phyloP scores from a whole-genome alignment of 2,113 vertebrate genomes.

The Aleadryas rufinucha region DNA sequence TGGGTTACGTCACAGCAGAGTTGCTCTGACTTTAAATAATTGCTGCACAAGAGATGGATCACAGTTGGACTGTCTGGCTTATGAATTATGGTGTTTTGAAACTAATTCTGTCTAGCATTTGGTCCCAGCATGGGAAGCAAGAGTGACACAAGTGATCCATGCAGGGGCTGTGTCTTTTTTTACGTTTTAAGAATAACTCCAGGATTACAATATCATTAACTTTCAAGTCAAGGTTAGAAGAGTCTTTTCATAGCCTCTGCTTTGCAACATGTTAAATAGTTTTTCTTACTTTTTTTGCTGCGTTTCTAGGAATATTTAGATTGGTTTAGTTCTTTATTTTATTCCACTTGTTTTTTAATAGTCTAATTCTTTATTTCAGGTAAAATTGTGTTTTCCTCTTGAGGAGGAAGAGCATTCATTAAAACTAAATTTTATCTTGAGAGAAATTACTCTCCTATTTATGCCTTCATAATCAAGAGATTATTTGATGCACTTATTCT shows the following conservation, averaged over 20 bases:
- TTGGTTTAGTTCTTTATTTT: not conserved
- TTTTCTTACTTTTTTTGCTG: not conserved
- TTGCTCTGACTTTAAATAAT: not conserved
- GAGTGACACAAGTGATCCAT: slow-evolving; percentile 9
- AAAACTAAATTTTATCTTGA: not conserved
- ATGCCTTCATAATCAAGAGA: not conserved
- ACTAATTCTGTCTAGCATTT: slow-evolving; percentile 18
- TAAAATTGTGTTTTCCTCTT: not conserved
- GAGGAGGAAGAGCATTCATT: not conserved
- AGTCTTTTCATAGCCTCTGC: not conserved
- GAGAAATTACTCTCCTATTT: not conserved
- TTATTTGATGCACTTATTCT: not conserved
- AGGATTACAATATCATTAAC: not conserved
- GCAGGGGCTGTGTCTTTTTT: not conserved
- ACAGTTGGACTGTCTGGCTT: slow-evolving; percentile 28
- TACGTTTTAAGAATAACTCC: not conserved
- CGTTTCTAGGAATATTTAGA: not conserved
- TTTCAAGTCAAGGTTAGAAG: slow-evolving; percentile 13
- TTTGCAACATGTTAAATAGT: not conserved
- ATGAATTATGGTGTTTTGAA: slow-evolving; percentile 1
- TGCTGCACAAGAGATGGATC: not conserved
- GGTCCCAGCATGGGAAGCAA: slow-evolving; percentile 23
- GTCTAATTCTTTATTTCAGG: not conserved
- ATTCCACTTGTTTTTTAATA: not conserved
- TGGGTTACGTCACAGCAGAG: not conserved